A percentile compares a stretch with the other conserved stretches of the same genome.
Evolutionary conservation across 2,888 invertebrate genomes (phyloP).

Genomic region (Dicyrtoma fusca): DNA sequence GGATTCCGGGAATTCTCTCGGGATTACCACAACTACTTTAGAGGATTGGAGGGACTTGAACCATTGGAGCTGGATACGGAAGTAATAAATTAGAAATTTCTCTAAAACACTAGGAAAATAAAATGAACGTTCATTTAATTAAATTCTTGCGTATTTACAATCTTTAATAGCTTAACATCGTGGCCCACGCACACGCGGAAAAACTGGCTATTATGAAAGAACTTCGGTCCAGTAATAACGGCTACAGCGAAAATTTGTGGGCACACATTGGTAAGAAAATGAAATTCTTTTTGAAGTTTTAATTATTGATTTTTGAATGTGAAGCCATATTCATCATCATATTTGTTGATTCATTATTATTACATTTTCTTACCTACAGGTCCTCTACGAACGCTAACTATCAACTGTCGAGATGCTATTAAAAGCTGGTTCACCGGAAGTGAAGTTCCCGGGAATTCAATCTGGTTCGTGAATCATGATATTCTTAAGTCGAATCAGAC

Average conservation of each 20-base stretch:
- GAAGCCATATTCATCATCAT: too few species aligned
- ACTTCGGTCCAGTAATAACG: slow-evolving; percentile 37
- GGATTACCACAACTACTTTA: neutral
- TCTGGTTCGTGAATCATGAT: slow-evolving; percentile 29
- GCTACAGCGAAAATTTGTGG: slow-evolving; percentile 46
- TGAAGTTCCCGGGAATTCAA: slow-evolving; percentile 39
- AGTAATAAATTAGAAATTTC: neutral
- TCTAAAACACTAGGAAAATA: too few species aligned
- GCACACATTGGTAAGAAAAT: too few species aligned
- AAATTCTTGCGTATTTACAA: neutral
- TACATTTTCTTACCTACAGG: too few species aligned
- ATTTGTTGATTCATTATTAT: too few species aligned
- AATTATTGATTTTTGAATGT: too few species aligned
- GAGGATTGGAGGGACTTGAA: neutral
- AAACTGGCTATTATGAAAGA: slow-evolving; percentile 37
- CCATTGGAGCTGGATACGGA: neutral
- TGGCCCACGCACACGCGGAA: slow-evolving; percentile 51
- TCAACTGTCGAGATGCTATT: slow-evolving; percentile 46
- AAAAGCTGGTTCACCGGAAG: slow-evolving; percentile 50
- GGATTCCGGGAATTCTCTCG: slow-evolving; percentile 4
- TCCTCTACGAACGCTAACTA: slow-evolving; percentile 44
- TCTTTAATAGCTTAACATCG: slow-evolving; percentile 43
- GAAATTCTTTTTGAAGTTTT: too few species aligned
- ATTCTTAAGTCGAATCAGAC: slow-evolving; percentile 15
- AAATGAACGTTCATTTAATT: neutral